Conservation (phyloP, 2,797 vertebrate genomes). For the Pantherophis vulpinus region DNA sequence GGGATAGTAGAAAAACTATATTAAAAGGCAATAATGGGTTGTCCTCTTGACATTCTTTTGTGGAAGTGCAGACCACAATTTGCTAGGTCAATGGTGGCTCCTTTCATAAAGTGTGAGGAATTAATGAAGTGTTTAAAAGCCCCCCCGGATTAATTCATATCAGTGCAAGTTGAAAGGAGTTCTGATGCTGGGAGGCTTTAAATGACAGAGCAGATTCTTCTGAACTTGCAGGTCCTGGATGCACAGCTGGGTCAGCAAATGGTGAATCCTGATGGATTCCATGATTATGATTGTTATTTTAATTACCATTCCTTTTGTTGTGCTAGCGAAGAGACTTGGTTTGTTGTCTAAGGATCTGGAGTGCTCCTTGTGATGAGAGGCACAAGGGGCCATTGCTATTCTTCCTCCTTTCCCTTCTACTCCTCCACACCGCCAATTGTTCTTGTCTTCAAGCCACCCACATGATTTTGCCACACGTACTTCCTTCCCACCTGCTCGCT, state of each 20-base stretch:
- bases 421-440: constrained; percentile 5
- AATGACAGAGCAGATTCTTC: not conserved
- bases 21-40: not conserved
- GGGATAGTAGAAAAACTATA: not conserved
- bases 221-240: not conserved
- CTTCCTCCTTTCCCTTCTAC: not conserved
- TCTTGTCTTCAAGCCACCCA: constrained; percentile 19
- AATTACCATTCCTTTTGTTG: not conserved
- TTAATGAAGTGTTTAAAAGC: not conserved
- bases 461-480: not conserved
- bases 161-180: not conserved
- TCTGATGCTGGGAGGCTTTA: not conserved
- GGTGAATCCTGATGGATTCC: not conserved
- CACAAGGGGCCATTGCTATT: not conserved
- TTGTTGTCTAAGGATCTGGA: not conserved
- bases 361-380: not conserved
- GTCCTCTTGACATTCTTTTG: not conserved
- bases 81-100: too few relatives aligned
- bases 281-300: not conserved
- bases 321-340: not conserved
- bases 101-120: not conserved
- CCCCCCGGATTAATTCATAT: not conserved
- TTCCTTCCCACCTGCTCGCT: constrained; percentile 25
- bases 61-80: not conserved
- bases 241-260: not conserved